Evolutionary conservation across 2,888 invertebrate species (phyloP), one percentile per base, ranked within the genome.

Genomic region (Neelides folsomi): DNA sequence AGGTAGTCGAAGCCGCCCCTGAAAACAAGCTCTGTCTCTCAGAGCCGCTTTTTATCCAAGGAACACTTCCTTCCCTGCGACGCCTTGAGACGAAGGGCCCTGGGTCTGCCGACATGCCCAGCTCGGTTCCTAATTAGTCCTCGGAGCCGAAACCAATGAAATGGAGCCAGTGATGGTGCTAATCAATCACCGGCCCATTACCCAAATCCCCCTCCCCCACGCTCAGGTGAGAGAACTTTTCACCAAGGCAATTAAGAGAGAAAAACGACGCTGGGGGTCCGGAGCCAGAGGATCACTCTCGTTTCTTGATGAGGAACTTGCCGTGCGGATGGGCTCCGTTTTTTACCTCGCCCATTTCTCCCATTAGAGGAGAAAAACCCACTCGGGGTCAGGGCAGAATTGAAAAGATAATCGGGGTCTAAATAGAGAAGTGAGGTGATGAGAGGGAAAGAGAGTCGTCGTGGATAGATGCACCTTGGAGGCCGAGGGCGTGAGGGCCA

Each of bases 241-340:
- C 59, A 59, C 50, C 55, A 57, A 54, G 53, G 49, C 56, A 57
- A 57, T 59, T 57, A 59, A 54, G 57, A 43, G 27, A 47, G 51
- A 51, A 44, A 45, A 51, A 47, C 19, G 51, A 41, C 59, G 57
- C 54, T 55, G 59, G 59, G 57, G 59, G 59, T 59, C 59, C 55
- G 27, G 27, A 27, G 27, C 27, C 7, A 3, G 27, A 27, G 27
- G 27, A 27, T 7, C 27, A 27, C 27, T 27, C 27, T 27, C 12
- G 16, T 45, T 45, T 12, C 45, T 35, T 13, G 13, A 7, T 20
- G 27, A 18, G n/a, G n/a, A 12, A 9, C 27, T 34, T 20, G 5
- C 2, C 44, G 15, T 15, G 42, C 43, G 9, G 35, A 45, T 20
- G 35, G 35, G 35, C 45, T 34, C 13, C 35, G 34, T 34, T 44